Percentiles rank a stretch among this genome's conserved stretches.
Evolutionary conservation across 1,140 invertebrate genomes (phyloP).

Genomic region (Ephestia elutella): DNA sequence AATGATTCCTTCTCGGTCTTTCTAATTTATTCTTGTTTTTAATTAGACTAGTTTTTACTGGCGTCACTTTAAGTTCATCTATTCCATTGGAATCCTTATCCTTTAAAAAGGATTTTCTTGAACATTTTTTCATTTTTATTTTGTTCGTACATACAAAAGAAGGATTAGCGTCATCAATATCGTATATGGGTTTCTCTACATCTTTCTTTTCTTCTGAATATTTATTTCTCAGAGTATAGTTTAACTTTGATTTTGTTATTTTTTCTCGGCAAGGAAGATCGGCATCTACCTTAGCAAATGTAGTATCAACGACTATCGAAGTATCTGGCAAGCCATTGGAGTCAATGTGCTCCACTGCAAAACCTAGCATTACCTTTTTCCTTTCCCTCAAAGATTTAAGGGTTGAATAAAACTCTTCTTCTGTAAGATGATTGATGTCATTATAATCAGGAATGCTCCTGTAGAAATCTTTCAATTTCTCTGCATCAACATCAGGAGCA

Average conservation of each 20-base stretch:
- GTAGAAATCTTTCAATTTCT: slow-evolving; percentile 79
- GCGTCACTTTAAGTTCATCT: slow-evolving; percentile 26
- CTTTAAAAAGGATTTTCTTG: slow-evolving; percentile 16
- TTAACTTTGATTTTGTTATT: slow-evolving; percentile 11
- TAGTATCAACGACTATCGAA: not conserved
- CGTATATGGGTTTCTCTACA: not conserved
- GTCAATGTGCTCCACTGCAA: slow-evolving; percentile 71
- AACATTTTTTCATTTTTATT: slow-evolving; percentile 16
- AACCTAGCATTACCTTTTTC: slow-evolving; percentile 75
- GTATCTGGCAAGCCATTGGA: slow-evolving; percentile 32
- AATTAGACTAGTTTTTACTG: slow-evolving; percentile 25
- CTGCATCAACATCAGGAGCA: slow-evolving; percentile 49
- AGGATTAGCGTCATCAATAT: not conserved
- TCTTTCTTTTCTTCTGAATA: slow-evolving; percentile 24
- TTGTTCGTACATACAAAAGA: not conserved
- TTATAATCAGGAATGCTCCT: slow-evolving; percentile 82
- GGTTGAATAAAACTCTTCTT: slow-evolving; percentile 79
- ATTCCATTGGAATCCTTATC: slow-evolving; percentile 14
- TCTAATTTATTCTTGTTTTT: slow-evolving; percentile 34
- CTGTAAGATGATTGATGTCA: slow-evolving; percentile 80
- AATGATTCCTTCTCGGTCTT: slow-evolving; percentile 58
- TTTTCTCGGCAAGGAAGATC: not conserved
- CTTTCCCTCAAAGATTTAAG: slow-evolving; percentile 78
- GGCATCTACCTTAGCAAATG: slow-evolving; percentile 13
- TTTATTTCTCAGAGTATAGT: slow-evolving; percentile 17